Conservation (phyloP, 2,888 invertebrate species). For the Bhutanitis thaidina region DNA sequence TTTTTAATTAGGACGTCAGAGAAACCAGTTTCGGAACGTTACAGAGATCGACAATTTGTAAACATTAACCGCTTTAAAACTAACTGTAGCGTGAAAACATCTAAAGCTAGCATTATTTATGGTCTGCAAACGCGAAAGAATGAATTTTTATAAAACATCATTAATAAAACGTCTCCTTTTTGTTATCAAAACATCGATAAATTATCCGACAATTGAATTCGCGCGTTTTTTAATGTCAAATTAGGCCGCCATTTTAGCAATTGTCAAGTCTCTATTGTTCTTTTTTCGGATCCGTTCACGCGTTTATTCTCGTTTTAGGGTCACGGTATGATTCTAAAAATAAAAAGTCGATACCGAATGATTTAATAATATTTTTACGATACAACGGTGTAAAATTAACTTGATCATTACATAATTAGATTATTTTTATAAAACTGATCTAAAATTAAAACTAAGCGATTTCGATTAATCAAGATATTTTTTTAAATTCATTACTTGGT, state of each 20-base stretch:
- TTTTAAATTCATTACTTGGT: too few species aligned
- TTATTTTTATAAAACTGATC: too few species aligned
- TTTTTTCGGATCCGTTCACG: constrained; percentile 61
- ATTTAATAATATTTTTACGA: too few species aligned
- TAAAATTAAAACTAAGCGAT: too few species aligned
- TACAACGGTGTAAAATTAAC: too few species aligned
- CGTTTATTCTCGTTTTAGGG: constrained; percentile 35
- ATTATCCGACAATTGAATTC: constrained; percentile 71
- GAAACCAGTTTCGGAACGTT: constrained; percentile 40
- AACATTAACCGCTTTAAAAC: constrained; percentile 52
- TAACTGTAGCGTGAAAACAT: constrained; percentile 62
- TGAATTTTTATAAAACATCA: constrained; percentile 55
- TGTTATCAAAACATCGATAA: constrained; percentile 70
- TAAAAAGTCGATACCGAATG: too few species aligned
- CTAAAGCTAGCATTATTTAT: constrained; percentile 58
- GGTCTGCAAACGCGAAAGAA: constrained; percentile 45
- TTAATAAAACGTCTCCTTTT: constrained; percentile 58
- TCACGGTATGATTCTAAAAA: not conserved
- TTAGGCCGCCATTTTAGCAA: constrained; percentile 67
- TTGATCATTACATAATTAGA: too few species aligned
- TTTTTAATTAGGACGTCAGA: constrained; percentile 40
- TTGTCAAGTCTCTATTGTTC: constrained; percentile 51
- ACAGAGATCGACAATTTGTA: constrained; percentile 45
- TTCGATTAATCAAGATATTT: too few species aligned
- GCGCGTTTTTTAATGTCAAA: constrained; percentile 75